Base-by-base conservation (phyloP, 2,113 vertebrate species). In the Lampris megalopsis region DNA sequence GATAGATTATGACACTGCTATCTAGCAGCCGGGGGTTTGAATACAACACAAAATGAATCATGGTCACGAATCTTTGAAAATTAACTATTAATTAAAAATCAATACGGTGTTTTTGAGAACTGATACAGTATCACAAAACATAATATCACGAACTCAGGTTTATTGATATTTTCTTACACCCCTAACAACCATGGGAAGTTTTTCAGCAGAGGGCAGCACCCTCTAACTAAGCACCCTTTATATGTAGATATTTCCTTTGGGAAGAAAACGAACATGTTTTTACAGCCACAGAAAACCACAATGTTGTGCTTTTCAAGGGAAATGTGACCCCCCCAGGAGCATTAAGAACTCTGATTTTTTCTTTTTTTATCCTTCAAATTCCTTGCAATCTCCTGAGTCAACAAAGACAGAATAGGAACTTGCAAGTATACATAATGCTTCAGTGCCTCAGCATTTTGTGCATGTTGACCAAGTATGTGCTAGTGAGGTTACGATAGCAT, bases 361-460 rank as follows among this genome's bases (percentile, higher is more conserved):
- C 11, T 35, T 54, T 35, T 56, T 57, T 9, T 49, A 40, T 53
- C 42, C 54, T 36, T 10, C 10, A 49, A 64, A 49, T 41, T 75
- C 49, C 59, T 52, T 49, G 60, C 59, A 43, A 71, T 68, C 40
- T 77, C 69, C 7, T 64, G 60, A 81, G 42, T 61, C 63, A 73
- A 79, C 3, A 65, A 24, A 76, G 7, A 38, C 56, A 69, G 11
- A 59, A 52, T 47, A 35, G 40, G 78, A 78, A 71, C 40, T 13
- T 62, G 9, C 61, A 68, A 38, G 57, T 64, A 59, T 45, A 10
- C 64, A 67, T 71, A 58, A 62, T 54, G 37, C 56, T 52, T 63
- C 60, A 54, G 68, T 70, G 68, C 37, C 49, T 71, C 66, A 75
- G 82, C 65, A 63, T 75, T 58, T 59, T 61, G 60, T 5, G 62